Percentiles rank a stretch among this genome's conserved stretches.
These are phyloP conservation scores for Ooceraea biroi DNA, from an alignment of 1,140 invertebrate genomes.

Conservation along the genomic window DNA sequence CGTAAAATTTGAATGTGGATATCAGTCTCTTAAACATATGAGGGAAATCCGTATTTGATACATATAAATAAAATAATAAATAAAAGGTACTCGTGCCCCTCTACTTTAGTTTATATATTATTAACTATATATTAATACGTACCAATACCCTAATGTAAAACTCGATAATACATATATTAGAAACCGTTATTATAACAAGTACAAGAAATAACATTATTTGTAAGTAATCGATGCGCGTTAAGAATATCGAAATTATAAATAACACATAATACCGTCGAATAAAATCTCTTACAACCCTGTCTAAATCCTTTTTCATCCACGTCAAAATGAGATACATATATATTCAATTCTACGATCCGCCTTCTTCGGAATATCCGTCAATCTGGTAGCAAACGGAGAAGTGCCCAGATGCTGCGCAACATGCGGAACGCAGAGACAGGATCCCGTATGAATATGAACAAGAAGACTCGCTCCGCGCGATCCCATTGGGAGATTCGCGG, in stretches of 20 bases:
- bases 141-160: no score
- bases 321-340: not conserved
- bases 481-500: slow-evolving; percentile 79
- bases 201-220: no score
- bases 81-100: not conserved
- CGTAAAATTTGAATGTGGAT: not conserved
- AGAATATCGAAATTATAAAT: no score
- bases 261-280: no score
- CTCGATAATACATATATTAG: no score
- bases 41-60: not conserved
- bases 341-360: not conserved
- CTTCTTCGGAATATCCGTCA: not conserved
- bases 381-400: not conserved
- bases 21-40: not conserved
- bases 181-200: no score
- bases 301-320: not conserved
- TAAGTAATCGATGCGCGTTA: no score
- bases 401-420: slow-evolving; percentile 28
- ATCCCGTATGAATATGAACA: slow-evolving; percentile 76
- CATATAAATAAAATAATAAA: not conserved
- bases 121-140: no score
- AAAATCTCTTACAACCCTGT: not conserved
- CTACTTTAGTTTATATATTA: no score
- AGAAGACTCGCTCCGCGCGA: slow-evolving; percentile 33
- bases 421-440: slow-evolving; percentile 45